Evolutionary conservation across 2,113 vertebrate genomes (phyloP).

Genomic region (Lutjanus erythropterus): DNA sequence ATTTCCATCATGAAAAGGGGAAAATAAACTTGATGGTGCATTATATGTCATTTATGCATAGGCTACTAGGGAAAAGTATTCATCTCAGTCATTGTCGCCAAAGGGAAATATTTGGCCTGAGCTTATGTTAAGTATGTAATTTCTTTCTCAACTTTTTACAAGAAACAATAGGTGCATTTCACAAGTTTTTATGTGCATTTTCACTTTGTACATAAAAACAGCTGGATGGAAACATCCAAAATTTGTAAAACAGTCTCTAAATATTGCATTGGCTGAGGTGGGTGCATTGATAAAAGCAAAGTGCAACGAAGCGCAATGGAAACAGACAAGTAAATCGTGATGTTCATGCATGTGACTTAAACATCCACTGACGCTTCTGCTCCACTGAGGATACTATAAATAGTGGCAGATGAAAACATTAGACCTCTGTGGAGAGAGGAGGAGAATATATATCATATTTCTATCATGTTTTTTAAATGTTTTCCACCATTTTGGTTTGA

Average conservation of each 20-base stretch:
- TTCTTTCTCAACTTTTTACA: not conserved
- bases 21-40: not conserved
- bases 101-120: slow-evolving; percentile 15
- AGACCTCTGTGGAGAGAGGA: not conserved
- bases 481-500: not conserved
- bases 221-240: not conserved
- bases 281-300: not conserved
- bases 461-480: not conserved
- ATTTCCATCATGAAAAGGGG: slow-evolving; percentile 7
- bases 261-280: not conserved
- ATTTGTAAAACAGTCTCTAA: no score
- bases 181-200: not conserved
- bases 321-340: not conserved
- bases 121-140: not conserved
- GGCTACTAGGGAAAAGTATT: slow-evolving; percentile 8
- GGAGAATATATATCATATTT: not conserved
- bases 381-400: not conserved
- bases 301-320: not conserved
- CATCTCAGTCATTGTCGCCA: slow-evolving; percentile 20
- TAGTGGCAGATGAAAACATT: not conserved
- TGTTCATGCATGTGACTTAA: not conserved
- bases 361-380: not conserved
- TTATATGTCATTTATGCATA: not conserved
- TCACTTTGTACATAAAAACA: not conserved
- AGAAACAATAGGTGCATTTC: not conserved